Base-by-base conservation (phyloP, 2,888 invertebrate genomes). In the Parapristionchus giblindavisi region DNA sequence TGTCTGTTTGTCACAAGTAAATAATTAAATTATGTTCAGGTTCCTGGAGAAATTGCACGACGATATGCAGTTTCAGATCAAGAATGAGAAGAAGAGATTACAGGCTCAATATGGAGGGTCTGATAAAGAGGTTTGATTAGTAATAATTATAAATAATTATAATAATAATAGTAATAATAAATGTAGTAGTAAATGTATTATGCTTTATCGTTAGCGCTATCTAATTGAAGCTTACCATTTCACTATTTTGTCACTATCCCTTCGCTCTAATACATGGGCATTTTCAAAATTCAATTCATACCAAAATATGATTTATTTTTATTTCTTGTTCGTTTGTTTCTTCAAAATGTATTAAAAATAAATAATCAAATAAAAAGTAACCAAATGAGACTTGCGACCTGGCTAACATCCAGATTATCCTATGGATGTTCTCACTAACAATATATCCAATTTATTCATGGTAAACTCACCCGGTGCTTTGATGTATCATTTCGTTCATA, bases 41-140 rank as follows among this genome's bases (percentile, higher is more conserved):
- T 72, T 58, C 60, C 48, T 72, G 32, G 58, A 72, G 51, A 70
- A 76, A 29, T 72, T 85, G 58, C 79, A 84, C 36, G 82, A 84
- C 27, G 85, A 85, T 43, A 84, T 84, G 72, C 73, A 77, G 78
- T 58, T 82, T 52, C 77, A 82, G 77, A 85, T 85, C 56, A 72
- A 76, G 27, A 77, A 78, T 51, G 77, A 80, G 52, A 77, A 76
- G 48, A 58, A 70, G 2, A 77, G 77, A 48, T 21, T 77, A 8
- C 65, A 70, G 54, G 72, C 54, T 14, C 80, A 81, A 34, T 8
- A 75, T 79, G 17, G 80, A 80, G 11, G 78, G 68, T n/a, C 78
- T 78, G 32, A 71, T 77, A 43, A 71, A 66, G 66, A 68, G 34
- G 38, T 43, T 70, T 1, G 78, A 78, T 56, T 48, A 65, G 43